Evolutionary conservation across 2,888 invertebrate genomes (phyloP).

Genomic region (Elmis aenea): DNA sequence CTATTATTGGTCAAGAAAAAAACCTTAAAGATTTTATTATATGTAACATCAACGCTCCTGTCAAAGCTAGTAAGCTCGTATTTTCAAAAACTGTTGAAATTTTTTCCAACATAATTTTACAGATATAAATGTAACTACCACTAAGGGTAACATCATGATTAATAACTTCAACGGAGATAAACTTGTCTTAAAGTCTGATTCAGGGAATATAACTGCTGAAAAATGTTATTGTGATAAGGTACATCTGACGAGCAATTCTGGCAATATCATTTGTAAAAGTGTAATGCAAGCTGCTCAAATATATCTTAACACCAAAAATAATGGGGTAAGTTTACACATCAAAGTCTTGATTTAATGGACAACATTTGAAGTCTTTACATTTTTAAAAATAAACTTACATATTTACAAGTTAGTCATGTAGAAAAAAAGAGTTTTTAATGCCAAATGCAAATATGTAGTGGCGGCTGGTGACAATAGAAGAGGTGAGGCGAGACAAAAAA

Average conservation of each 20-base stretch:
- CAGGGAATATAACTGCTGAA: conserved; percentile 23
- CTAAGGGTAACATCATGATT: conserved; percentile 31
- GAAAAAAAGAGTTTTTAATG: conserved; percentile 1
- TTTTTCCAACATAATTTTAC: conserved; percentile 11
- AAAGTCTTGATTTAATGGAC: not conserved
- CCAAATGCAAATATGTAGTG: not conserved
- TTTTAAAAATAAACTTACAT: too few relatives aligned
- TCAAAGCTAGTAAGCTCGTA: conserved; percentile 40
- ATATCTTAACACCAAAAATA: conserved; percentile 15
- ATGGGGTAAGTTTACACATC: conserved; percentile 30
- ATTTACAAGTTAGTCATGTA: too few relatives aligned
- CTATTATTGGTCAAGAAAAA: conserved; percentile 16
- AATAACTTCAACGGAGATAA: conserved; percentile 35
- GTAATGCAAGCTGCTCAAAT: conserved; percentile 35
- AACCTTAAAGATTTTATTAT: conserved; percentile 18
- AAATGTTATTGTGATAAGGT: conserved; percentile 23
- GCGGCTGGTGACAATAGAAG: too few relatives aligned
- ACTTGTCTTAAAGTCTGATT: conserved; percentile 28
- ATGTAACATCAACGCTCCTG: conserved; percentile 35
- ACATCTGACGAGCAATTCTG: conserved; percentile 13
- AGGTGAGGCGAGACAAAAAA: too few relatives aligned
- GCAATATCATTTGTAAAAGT: conserved; percentile 34
- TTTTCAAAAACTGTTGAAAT: not conserved
- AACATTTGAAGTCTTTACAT: too few relatives aligned
- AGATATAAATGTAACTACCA: conserved; percentile 34